Conservation (phyloP, 2,113 vertebrate species). For the Numida meleagris region DNA sequence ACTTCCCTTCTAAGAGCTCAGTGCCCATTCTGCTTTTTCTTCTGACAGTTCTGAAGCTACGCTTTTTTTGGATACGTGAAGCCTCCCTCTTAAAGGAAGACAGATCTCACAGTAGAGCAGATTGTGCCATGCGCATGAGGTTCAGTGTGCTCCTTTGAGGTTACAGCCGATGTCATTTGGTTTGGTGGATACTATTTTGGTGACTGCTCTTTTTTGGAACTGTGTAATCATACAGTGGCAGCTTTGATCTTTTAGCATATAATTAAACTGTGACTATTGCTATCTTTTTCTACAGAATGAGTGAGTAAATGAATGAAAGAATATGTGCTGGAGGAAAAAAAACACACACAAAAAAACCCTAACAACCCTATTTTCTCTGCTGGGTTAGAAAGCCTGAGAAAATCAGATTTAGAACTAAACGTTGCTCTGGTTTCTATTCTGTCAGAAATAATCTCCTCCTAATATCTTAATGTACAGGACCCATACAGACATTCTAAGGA, state of each 20-base stretch:
- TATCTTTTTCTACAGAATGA: conserved; percentile 4
- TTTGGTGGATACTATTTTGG: conserved; percentile 56
- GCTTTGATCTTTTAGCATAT: conserved; percentile 30
- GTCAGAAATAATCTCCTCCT: conserved; percentile 15
- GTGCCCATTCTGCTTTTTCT: background rate
- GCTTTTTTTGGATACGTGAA: background rate
- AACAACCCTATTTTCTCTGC: background rate
- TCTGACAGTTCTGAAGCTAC: background rate
- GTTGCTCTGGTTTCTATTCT: conserved; percentile 21
- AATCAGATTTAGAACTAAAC: conserved; percentile 16
- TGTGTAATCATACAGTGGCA: conserved; percentile 27
- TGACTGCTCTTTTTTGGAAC: conserved; percentile 33
- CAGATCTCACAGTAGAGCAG: background rate
- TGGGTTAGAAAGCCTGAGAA: conserved; percentile 30
- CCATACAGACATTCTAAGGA: background rate
- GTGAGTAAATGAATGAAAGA: background rate
- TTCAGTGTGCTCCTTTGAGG: conserved; percentile 16
- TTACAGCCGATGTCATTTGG: conserved; percentile 17
- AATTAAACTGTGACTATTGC: conserved; percentile 34
- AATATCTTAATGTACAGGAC: background rate
- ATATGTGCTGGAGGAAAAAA: background rate
- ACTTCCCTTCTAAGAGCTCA: background rate
- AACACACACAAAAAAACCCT: background rate
- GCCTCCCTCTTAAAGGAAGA: background rate
- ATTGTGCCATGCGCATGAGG: background rate